phyloP scores from a whole-genome alignment of 2,888 invertebrate genomes.

The Laspeyria flexula region DNA sequence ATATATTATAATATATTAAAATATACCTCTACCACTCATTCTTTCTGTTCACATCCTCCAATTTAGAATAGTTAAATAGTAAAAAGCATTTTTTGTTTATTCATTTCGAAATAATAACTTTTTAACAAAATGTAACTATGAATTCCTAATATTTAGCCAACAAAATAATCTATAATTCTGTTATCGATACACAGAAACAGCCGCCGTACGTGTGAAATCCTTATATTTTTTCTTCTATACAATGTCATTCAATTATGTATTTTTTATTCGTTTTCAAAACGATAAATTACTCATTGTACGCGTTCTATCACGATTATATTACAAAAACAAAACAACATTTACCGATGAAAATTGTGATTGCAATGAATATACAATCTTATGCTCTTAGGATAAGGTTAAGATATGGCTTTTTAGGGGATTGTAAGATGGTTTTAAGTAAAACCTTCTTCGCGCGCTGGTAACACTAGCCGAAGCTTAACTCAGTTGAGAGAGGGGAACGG shows the following conservation, averaged over 20 bases:
- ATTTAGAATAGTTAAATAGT: no score
- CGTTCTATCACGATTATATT: conserved; percentile 61
- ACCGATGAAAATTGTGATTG: neutral
- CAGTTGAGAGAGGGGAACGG: conserved; percentile 59
- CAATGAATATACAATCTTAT: conserved; percentile 21
- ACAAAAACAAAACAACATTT: conserved; percentile 32
- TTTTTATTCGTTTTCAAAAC: conserved; percentile 58
- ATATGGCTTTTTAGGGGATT: conserved; percentile 3
- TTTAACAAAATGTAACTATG: no score
- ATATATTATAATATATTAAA: no score
- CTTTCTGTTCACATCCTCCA: no score
- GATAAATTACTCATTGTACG: conserved; percentile 63
- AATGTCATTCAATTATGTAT: conserved; percentile 60
- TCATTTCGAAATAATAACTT: no score
- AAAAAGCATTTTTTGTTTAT: no score
- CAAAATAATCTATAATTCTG: conserved; percentile 28
- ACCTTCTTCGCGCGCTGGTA: conserved; percentile 61
- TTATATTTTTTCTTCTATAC: conserved; percentile 42
- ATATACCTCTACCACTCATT: no score
- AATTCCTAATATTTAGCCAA: no score
- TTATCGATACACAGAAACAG: conserved; percentile 35
- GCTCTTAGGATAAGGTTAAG: conserved; percentile 3
- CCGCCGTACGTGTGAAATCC: conserved; percentile 54
- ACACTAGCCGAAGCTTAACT: conserved; percentile 45
- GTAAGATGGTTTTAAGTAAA: conserved; percentile 36